Conservation (phyloP, 2,888 invertebrate genomes). For the Antheraea assamensis region DNA sequence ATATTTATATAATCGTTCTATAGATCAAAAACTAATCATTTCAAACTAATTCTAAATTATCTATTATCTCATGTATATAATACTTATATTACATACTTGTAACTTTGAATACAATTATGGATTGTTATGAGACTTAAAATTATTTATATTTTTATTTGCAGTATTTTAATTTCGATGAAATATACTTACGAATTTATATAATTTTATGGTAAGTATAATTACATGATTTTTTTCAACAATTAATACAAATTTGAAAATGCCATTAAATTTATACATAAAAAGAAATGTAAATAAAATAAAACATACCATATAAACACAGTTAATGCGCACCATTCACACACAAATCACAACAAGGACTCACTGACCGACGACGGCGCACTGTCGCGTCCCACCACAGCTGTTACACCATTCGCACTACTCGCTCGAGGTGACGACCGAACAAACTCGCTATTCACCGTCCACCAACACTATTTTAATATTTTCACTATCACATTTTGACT, state of each 20-base stretch:
- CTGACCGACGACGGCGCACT: neutral
- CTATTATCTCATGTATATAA: too few species aligned
- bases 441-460: neutral
- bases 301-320: slow-evolving; percentile 7
- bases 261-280: neutral
- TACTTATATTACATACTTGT: too few species aligned
- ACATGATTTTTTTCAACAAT: too few species aligned
- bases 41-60: too few species aligned
- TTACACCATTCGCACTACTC: slow-evolving; percentile 10
- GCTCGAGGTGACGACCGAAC: slow-evolving; percentile 11
- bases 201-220: too few species aligned
- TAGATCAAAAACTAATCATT: too few species aligned
- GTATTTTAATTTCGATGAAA: too few species aligned
- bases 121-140: too few species aligned
- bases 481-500: neutral
- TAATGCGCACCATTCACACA: slow-evolving; percentile 11
- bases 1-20: too few species aligned
- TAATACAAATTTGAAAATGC: neutral
- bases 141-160: too few species aligned
- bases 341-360: slow-evolving; percentile 5
- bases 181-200: too few species aligned
- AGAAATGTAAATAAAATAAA: neutral
- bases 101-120: too few species aligned
- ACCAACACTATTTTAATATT: neutral
- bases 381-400: slow-evolving; percentile 13